phyloP scores from a whole-genome alignment of 1,140 invertebrate species.

The Microplitis mediator region DNA sequence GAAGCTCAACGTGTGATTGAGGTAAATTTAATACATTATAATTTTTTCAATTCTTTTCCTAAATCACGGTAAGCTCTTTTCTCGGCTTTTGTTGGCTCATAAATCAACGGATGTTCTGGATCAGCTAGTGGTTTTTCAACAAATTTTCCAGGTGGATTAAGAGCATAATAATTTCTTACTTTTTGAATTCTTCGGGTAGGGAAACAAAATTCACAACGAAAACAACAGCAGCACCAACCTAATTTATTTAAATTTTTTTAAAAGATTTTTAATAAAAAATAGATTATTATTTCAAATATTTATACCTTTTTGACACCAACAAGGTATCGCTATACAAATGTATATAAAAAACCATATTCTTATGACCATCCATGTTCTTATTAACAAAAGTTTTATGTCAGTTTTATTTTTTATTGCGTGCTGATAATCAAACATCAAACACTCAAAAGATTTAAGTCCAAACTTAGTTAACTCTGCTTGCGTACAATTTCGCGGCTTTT shows the following conservation, averaged over 20 bases:
- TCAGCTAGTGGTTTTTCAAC: slow-evolving; percentile 11
- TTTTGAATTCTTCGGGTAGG: slow-evolving; percentile 41
- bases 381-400: slow-evolving; percentile 28
- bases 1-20: slow-evolving; percentile 49
- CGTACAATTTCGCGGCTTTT: slow-evolving; percentile 46
- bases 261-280: slow-evolving; percentile 3
- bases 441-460: slow-evolving; percentile 43
- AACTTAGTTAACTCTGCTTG: slow-evolving; percentile 36
- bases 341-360: slow-evolving; percentile 51
- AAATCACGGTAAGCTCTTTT: slow-evolving; percentile 41
- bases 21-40: slow-evolving; percentile 42
- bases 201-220: slow-evolving; percentile 47
- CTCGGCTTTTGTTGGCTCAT: slow-evolving; percentile 45
- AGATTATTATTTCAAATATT: neutral
- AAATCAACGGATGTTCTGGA: slow-evolving; percentile 29
- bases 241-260: slow-evolving; percentile 18
- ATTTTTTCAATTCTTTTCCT: slow-evolving; percentile 44
- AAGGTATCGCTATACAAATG: slow-evolving; percentile 44
- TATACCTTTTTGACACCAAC: slow-evolving; percentile 51
- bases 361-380: slow-evolving; percentile 40
- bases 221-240: slow-evolving; percentile 57
- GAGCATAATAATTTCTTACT: slow-evolving; percentile 44
- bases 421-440: slow-evolving; percentile 42
- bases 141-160: slow-evolving; percentile 47
- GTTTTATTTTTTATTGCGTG: slow-evolving; percentile 33